Conservation (phyloP, 2,888 invertebrate species). For the Hetaerina titia region DNA sequence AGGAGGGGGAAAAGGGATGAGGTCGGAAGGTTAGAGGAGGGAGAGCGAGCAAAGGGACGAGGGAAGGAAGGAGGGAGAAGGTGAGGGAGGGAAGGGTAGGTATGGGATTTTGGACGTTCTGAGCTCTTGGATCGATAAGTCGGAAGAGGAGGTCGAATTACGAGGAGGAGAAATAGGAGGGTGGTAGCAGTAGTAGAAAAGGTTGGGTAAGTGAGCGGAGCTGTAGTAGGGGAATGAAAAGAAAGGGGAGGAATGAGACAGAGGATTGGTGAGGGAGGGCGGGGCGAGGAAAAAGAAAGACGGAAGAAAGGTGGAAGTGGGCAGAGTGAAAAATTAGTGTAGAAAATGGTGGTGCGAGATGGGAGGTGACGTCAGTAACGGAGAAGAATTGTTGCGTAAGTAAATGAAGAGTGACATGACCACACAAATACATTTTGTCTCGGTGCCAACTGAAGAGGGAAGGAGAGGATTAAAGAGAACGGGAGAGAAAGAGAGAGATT, state of each 20-base stretch:
- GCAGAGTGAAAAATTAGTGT: not conserved
- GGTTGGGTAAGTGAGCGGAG: not conserved
- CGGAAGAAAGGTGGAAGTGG: not conserved
- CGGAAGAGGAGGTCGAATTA: conserved; percentile 65
- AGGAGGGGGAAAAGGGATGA: not conserved
- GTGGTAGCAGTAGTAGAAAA: conserved; percentile 1
- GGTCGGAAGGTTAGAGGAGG: not conserved
- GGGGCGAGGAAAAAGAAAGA: not conserved
- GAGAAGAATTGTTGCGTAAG: not conserved
- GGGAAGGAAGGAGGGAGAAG: not conserved
- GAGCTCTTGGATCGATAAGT: conserved; percentile 51
- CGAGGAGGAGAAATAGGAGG: conserved; percentile 46
- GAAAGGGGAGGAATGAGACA: not conserved
- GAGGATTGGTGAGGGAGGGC: not conserved
- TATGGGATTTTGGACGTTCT: conserved; percentile 28
- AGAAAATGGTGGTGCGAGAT: not conserved
- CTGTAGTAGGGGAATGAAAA: not conserved
- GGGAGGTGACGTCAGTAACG: not conserved
- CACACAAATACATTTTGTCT: not conserved
- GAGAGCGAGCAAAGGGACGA: not conserved
- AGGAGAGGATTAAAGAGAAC: not conserved
- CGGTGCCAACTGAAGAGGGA: not conserved
- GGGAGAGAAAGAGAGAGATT: not conserved
- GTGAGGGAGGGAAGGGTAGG: not conserved
- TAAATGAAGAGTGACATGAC: not conserved